Conservation (phyloP, 1,140 invertebrate genomes). For the Hormaphis cornu region DNA sequence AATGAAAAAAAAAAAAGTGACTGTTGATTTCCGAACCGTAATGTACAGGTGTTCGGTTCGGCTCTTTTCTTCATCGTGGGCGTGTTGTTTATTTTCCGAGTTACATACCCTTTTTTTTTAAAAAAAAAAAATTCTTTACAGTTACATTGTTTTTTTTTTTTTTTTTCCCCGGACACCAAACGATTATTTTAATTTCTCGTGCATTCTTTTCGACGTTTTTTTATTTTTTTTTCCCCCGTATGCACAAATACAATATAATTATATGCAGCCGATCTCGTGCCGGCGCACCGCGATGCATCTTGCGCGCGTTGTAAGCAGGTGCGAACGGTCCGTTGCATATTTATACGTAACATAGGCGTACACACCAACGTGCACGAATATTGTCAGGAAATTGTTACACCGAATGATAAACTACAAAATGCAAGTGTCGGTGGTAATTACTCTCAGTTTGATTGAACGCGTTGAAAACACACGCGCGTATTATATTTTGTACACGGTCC, state of each 20-base stretch:
- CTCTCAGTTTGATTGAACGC: not conserved
- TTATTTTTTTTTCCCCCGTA: not conserved
- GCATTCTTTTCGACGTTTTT: not conserved
- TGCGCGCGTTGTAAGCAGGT: constrained; percentile 6
- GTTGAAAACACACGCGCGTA: not conserved
- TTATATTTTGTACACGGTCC: not conserved
- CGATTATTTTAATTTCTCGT: constrained; percentile 20
- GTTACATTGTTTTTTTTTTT: constrained; percentile 15
- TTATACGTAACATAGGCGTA: not conserved
- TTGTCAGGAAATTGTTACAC: too few relatives aligned
- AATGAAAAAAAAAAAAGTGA: not conserved
- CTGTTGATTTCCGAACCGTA: not conserved
- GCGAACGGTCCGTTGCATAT: constrained; percentile 3
- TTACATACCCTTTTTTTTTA: not conserved
- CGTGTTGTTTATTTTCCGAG: constrained; percentile 15
- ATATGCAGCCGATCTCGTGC: constrained; percentile 4
- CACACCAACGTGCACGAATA: too few relatives aligned
- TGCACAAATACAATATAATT: not conserved
- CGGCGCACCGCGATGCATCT: not conserved
- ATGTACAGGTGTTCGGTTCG: constrained; percentile 8
- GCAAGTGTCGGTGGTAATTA: constrained; percentile 22
- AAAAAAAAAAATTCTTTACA: not conserved
- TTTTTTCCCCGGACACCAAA: not conserved
- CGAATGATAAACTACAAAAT: constrained; percentile 14
- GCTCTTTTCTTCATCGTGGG: constrained; percentile 1